Percentiles rank a stretch among this genome's conserved stretches.
phyloP scores from a whole-genome alignment of 2,797 vertebrate species.

The Sebastes kiyomatsui region DNA sequence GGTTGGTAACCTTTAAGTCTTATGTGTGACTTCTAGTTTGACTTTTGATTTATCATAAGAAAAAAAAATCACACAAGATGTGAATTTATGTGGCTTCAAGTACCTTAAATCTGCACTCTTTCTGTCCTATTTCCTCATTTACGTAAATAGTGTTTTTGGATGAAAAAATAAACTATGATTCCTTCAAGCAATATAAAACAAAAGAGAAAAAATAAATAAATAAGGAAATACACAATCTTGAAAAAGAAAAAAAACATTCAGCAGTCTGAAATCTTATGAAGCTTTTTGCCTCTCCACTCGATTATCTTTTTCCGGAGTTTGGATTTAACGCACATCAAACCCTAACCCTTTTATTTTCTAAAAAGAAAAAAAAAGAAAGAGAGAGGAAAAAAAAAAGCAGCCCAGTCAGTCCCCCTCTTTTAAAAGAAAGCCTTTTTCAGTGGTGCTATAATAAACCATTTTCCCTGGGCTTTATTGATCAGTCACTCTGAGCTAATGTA shows the following conservation, averaged over 20 bases:
- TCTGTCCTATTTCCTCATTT: background rate
- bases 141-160: background rate
- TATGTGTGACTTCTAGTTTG: background rate
- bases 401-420: conserved; percentile 59
- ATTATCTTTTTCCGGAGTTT: conserved; percentile 39
- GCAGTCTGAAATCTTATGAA: conserved; percentile 18
- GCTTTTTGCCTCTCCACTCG: conserved; percentile 35
- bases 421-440: conserved; percentile 78
- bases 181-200: background rate
- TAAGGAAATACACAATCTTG: background rate
- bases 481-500: conserved; percentile 99
- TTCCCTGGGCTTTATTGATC: conserved; percentile 99
- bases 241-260: background rate
- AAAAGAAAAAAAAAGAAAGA: background rate
- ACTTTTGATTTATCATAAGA: background rate
- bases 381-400: conserved; percentile 35
- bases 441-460: conserved; percentile 86
- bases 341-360: conserved; percentile 36
- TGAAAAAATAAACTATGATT: background rate
- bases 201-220: background rate
- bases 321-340: conserved; percentile 27
- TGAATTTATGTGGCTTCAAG: no score
- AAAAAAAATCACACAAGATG: background rate
- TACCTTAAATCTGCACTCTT: background rate
- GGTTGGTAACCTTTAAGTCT: background rate